These are phyloP conservation scores for Eupithecia vulgata DNA, from an alignment of 2,888 invertebrate genomes.

Conservation along the genomic window DNA sequence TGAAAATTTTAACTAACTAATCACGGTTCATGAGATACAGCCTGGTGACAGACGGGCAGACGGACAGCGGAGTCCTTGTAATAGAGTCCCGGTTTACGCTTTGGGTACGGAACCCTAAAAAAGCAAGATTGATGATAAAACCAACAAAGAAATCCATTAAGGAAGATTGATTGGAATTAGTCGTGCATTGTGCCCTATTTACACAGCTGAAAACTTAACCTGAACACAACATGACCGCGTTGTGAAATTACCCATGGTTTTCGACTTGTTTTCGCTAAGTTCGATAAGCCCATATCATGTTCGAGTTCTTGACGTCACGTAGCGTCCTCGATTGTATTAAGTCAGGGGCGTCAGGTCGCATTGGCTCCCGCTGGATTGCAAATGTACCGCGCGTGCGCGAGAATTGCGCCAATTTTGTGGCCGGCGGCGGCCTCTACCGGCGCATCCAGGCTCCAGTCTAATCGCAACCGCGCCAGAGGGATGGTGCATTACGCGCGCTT, in stretches of 20 bases:
- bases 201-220: constrained; percentile 22
- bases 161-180: constrained; percentile 13
- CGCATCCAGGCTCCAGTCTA: constrained; percentile 73
- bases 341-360: constrained; percentile 76
- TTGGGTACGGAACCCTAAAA: background rate
- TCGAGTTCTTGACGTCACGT: constrained; percentile 78
- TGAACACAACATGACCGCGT: constrained; percentile 21
- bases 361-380: constrained; percentile 74
- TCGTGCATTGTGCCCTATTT: constrained; percentile 1
- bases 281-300: constrained; percentile 78
- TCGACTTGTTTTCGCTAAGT: constrained; percentile 73
- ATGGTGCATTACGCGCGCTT: constrained; percentile 72
- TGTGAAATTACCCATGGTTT: constrained; percentile 49
- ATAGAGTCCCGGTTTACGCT: too few relatives aligned
- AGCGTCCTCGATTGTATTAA: constrained; percentile 81
- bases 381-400: constrained; percentile 75
- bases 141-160: constrained; percentile 7
- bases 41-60: too few relatives aligned
- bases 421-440: constrained; percentile 78
- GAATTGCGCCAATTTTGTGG: constrained; percentile 81
- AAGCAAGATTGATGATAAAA: constrained; percentile 10
- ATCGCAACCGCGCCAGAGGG: constrained; percentile 64
- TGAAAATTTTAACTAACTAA: too few relatives aligned
- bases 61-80: too few relatives aligned
- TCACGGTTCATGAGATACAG: too few relatives aligned